These are phyloP conservation scores for Phacellophora camtschatica DNA, from an alignment of 30 jellyfish, hydroid and myxozoan genomes.

Conservation along the genomic window DNA sequence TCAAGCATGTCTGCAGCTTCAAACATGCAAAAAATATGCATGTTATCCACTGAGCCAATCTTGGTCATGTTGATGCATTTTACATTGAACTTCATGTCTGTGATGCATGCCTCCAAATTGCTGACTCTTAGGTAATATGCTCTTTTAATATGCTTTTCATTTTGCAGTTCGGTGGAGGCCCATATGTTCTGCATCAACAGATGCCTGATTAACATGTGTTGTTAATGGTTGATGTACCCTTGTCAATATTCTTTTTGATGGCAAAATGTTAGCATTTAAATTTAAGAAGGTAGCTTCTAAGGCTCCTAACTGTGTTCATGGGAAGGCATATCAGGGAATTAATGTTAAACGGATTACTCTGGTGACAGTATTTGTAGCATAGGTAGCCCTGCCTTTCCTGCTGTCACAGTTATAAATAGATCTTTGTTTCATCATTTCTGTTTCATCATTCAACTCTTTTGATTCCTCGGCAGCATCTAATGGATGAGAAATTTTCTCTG, in stretches of 20 bases:
- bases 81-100: too few relatives aligned
- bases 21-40: constrained; percentile 1
- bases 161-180: neutral
- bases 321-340: neutral
- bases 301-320: neutral
- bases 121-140: neutral
- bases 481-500: neutral
- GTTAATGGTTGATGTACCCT: neutral
- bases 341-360: neutral
- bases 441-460: neutral
- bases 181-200: constrained; percentile 1
- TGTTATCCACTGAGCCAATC: constrained; percentile 17
- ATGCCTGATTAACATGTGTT: neutral
- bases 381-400: constrained; percentile 7
- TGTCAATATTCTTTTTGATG: neutral
- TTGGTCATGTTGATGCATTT: neutral
- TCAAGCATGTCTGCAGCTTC: constrained; percentile 19
- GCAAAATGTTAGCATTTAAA: neutral
- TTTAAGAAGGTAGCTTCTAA: neutral
- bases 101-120: neutral
- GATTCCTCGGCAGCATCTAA: constrained; percentile 7
- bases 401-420: neutral
- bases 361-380: constrained; percentile 12
- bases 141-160: neutral
- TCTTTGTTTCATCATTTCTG: neutral